Evolutionary conservation across 1,140 invertebrate genomes (phyloP).

Genomic region (Drosophila gunungcola): DNA sequence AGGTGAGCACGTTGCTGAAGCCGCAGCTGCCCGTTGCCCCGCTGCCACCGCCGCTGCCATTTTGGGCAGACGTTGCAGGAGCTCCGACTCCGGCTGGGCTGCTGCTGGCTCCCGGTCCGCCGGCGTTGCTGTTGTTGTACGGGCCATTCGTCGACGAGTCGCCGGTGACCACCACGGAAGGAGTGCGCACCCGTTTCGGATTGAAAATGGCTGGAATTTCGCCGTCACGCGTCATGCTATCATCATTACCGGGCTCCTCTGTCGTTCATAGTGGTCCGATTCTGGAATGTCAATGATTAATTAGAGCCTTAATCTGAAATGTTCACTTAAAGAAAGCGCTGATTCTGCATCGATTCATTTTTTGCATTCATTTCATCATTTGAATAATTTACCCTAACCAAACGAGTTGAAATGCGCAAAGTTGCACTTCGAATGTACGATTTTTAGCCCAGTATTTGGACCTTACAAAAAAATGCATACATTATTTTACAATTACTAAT

Average conservation of each 20-base stretch:
- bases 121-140: constrained; percentile 66
- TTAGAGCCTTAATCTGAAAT: neutral
- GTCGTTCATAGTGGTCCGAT: constrained; percentile 61
- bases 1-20: constrained; percentile 83
- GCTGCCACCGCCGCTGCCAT: constrained; percentile 23
- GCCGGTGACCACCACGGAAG: constrained; percentile 90
- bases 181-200: constrained; percentile 89
- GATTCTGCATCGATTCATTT: too few relatives aligned
- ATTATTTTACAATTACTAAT: too few relatives aligned
- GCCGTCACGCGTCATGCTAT: constrained; percentile 86
- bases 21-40: constrained; percentile 58
- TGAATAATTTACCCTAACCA: neutral
- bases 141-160: constrained; percentile 87
- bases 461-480: too few relatives aligned
- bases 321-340: too few relatives aligned
- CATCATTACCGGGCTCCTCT: constrained; percentile 39
- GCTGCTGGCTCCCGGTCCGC: constrained; percentile 45
- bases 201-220: constrained; percentile 91
- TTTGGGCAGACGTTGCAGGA: constrained; percentile 6
- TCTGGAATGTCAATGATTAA: neutral
- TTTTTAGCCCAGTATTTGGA: too few relatives aligned
- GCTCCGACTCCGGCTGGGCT: constrained; percentile 11
- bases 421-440: too few relatives aligned
- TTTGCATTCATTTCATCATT: neutral
- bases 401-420: too few relatives aligned